phyloP scores from a whole-genome alignment of 2,888 invertebrate species.

The Leucoma salicis region DNA sequence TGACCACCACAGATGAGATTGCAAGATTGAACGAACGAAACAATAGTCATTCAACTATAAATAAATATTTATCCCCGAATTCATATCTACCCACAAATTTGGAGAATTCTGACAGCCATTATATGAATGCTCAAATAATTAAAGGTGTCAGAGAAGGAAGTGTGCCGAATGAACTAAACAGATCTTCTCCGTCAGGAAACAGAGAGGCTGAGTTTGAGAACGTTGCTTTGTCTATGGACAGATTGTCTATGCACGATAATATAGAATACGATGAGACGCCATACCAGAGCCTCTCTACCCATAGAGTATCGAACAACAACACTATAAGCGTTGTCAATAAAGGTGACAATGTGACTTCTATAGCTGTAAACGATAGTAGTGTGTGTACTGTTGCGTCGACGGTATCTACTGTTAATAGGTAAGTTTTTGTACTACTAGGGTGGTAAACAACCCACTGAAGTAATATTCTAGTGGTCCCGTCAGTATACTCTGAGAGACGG shows the following conservation, averaged over 20 bases:
- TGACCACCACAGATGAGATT: conserved; percentile 87
- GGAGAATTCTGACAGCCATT: conserved; percentile 58
- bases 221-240: conserved; percentile 52
- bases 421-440: no score
- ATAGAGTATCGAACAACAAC: conserved; percentile 60
- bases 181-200: conserved; percentile 47
- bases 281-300: conserved; percentile 71
- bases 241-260: conserved; percentile 59
- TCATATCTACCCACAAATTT: conserved; percentile 41
- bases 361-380: conserved; percentile 48
- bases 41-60: conserved; percentile 58
- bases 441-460: no score
- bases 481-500: no score
- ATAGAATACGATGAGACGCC: conserved; percentile 69
- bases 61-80: conserved; percentile 45
- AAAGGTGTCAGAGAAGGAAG: conserved; percentile 68
- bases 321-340: conserved; percentile 44
- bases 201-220: conserved; percentile 56
- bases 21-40: conserved; percentile 69
- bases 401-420: conserved; percentile 9
- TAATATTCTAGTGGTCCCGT: no score
- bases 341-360: conserved; percentile 67
- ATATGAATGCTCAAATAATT: conserved; percentile 74
- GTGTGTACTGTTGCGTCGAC: conserved; percentile 40
- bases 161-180: conserved; percentile 57